Evolutionary conservation across 2,888 invertebrate species (phyloP), one percentile per base, ranked within the genome.

Genomic region (Platycheirus albimanus): DNA sequence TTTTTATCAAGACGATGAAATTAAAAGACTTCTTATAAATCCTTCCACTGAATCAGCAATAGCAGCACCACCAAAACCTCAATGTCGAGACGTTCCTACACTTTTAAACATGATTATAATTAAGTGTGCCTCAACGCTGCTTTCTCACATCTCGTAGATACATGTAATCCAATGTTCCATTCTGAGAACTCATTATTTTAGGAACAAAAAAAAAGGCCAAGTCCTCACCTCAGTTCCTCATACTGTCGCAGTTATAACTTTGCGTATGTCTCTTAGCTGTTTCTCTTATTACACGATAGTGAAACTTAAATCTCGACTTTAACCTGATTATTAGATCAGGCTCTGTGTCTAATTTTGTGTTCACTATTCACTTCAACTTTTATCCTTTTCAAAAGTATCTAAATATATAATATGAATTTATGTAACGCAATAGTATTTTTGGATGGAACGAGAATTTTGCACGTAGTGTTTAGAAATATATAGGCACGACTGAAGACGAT

Each of bases 361-460:
- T 24, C n/a, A n/a, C 17, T 38, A 10, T 61, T 28, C 52, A 10
- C 33, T 8, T 8, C 41, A 4, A 10, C 8, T 8, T 30, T 67
- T 24, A 36, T 58, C 67, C n/a, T 45, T 49, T 15, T 2, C 15
- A 15, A 5, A 36, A 72, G 69, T 63, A 33, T 36, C 54, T 72
- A 63, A 83, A 72, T 83, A 78, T 78, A 74, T 83, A 78, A 74
- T 69, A 69, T 13, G 45, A 72, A 70, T 78, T 56, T 58, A 72
- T 72, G 67, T 72, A 72, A 72, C 63, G 56, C 63, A 61, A 43
- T 17, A 45, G 28, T 30, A 10, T 17, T 30, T 38, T 19, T 56
- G 30, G 17, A 30, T 19, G 17, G 4, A 30, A 30, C 30, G 61
- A 43, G 24, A 61, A 61, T n/a, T 61, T 30, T 19, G n/a, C 7